Conservation (phyloP, 2,888 invertebrate genomes). For the Dascillus cervinus region DNA sequence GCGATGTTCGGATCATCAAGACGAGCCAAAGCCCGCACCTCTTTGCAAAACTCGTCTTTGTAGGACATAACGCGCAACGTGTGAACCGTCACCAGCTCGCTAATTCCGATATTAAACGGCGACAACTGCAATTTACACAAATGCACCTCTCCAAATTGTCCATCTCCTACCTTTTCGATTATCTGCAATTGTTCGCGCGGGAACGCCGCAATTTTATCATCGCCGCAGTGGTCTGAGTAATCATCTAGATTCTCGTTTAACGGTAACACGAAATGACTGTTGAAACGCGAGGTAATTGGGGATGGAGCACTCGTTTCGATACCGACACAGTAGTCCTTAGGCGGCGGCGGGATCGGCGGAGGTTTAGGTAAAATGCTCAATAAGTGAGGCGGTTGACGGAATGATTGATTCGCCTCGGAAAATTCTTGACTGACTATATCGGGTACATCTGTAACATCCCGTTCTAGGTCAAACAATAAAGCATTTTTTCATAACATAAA, state of each 20-base stretch:
- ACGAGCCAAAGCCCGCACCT: slow-evolving; percentile 61
- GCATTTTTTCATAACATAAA: too few relatives aligned
- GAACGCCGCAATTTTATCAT: slow-evolving; percentile 52
- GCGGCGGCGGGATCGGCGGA: slow-evolving; percentile 58
- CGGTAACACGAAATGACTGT: slow-evolving; percentile 36
- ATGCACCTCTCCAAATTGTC: slow-evolving; percentile 68
- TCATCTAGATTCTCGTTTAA: slow-evolving; percentile 41
- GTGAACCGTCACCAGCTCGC: slow-evolving; percentile 62
- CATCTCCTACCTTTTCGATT: slow-evolving; percentile 69
- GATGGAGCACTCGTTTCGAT: too few relatives aligned
- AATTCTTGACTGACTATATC: slow-evolving; percentile 55
- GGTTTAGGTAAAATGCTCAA: slow-evolving; percentile 53
- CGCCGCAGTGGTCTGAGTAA: slow-evolving; percentile 45
- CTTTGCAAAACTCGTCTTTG: slow-evolving; percentile 64
- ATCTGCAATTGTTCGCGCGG: slow-evolving; percentile 65
- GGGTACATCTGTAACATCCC: slow-evolving; percentile 48
- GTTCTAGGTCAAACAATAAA: too few relatives aligned
- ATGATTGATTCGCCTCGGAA: slow-evolving; percentile 47
- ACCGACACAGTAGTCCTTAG: slow-evolving; percentile 34
- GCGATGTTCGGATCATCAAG: slow-evolving; percentile 66
- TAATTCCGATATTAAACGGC: slow-evolving; percentile 17
- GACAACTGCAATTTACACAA: slow-evolving; percentile 49
- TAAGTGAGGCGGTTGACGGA: slow-evolving; percentile 39
- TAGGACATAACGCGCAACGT: slow-evolving; percentile 55
- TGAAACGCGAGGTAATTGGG: too few relatives aligned